Evolutionary conservation across 2,113 vertebrate species (phyloP), one percentile per base, ranked within the genome.

Genomic region (Amblyopsis rosae): DNA sequence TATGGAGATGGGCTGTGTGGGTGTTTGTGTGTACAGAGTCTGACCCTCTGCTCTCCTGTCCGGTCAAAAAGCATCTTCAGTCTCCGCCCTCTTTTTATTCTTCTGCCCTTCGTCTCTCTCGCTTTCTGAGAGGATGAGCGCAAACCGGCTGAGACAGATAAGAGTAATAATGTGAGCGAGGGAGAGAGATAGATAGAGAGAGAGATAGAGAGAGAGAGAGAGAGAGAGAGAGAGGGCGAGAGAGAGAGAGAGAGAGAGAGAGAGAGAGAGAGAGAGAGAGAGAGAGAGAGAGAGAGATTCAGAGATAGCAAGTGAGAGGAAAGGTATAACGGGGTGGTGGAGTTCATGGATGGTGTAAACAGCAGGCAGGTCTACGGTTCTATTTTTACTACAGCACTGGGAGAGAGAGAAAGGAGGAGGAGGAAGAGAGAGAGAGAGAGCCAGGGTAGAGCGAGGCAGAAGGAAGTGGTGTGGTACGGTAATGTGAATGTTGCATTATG

Each of bases 401-500:
- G 58, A 66, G 68, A 51, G 41, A 45, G 1, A 12, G 6, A 50
- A 65, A 15, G 10, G 59, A 50, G 67, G 33, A n/a, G 41, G 49
- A 1, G 7, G 3, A 33, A 65, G 26, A 5, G 59, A 50, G 67
- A 19, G 9, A 47, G 7, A 74, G 10, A 12, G 19, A 17, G 11
- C 7, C 4, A 17, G 69, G 71, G 64, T 69, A 53, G 58, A 60
- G 63, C 69, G 69, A 68, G 67, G 58, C 60, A 77, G 69, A 73
- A 81, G 76, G 82, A 87, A 84, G 83, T 82, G 82, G 70, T 63
- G 83, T 82, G 82, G 70, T 63, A 82, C 74, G 79, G 83, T 85
- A 81, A 90, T 87, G 81, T 72, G 69, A 74, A 60, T 47, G 71
- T 66, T 88, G 74, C 72, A 89, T 89, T 86, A 90, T 90, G 86